Evolutionary conservation across 2,888 invertebrate genomes (phyloP), one percentile per base, ranked within the genome.

Genomic region (Drosophila fulvimacula): DNA sequence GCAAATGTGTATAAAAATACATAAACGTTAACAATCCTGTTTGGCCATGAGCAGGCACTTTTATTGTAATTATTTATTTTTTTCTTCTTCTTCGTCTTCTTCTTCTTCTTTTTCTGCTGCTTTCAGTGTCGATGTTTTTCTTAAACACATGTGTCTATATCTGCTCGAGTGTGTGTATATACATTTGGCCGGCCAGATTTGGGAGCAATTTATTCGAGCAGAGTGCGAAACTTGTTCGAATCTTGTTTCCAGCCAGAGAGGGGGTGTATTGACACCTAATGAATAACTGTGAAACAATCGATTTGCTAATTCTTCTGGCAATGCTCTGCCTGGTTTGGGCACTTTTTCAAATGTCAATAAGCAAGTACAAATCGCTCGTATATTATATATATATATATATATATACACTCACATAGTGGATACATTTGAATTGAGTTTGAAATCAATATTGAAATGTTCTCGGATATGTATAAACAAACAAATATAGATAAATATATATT

Each of bases 21-120:
- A 60, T 55, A 71, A 63, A 51, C 63, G 63, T 32, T 62, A n/a
- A 34, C 63, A 83, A 78, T 85, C 82, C 86, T 80, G 82, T 82
- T 82, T 69, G 73, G 39, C 72, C 76, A 70, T 83, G 79, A 82
- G 49, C 62, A 81, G 76, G 73, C 83, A 81, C 69, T 83, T 78
- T 82, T 73, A 81, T 76, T 69, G 79, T 65, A 76, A 78, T 81
- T 81, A 76, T 70, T 68, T 71, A 71, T 71, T 60, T 59, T 4
- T 27, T 46, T n/a, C 11, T 58, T 59, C 27, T 30, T 30, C 27
- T 30, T 30, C 27, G 1, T 30, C 27, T 27, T 27, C 27, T 3
- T 27, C 27, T 27, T n/a, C n/a, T n/a, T n/a, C n/a, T n/a, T 15
- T 24, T 44, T 24, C 15, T 7, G 6, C 30, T 24, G 15, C 30